A percentile compares a stretch with the other conserved stretches of the same genome.
These are phyloP conservation scores for Desmodus rotundus DNA, from an alignment of 2,113 vertebrate species.

Conservation along the genomic window DNA sequence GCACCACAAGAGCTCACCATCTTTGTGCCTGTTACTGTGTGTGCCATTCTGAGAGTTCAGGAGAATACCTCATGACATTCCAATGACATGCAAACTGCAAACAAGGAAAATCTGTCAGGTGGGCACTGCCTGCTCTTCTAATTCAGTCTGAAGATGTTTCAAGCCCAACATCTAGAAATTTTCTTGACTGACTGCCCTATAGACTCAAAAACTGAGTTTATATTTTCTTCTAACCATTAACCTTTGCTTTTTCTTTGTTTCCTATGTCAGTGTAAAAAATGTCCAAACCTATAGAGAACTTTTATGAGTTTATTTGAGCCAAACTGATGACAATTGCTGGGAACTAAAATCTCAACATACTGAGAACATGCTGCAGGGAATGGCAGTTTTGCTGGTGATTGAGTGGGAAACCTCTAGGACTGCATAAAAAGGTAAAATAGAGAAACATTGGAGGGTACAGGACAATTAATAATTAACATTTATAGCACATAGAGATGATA, in stretches of 20 bases:
- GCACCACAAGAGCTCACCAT: neutral
- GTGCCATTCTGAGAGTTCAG: neutral
- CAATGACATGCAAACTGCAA: neutral
- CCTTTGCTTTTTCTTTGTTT: neutral
- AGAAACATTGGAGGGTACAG: neutral
- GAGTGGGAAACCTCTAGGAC: neutral
- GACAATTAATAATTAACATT: neutral
- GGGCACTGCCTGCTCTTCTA: neutral
- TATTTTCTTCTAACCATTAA: neutral
- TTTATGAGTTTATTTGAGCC: neutral
- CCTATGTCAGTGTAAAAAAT: neutral
- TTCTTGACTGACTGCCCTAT: neutral
- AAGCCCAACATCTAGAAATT: neutral
- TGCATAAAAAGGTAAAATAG: neutral
- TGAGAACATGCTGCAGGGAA: neutral
- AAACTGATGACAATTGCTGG: neutral
- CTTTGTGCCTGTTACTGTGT: neutral
- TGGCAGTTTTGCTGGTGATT: neutral
- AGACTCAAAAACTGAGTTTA: neutral
- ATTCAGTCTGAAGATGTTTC: neutral
- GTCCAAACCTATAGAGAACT: neutral
- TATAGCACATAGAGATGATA: neutral
- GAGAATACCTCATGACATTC: neutral
- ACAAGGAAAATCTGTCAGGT: neutral
- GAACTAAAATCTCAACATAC: neutral